phyloP scores from a whole-genome alignment of 2,797 vertebrate species.

The Gymnoscopelus microlampas region DNA sequence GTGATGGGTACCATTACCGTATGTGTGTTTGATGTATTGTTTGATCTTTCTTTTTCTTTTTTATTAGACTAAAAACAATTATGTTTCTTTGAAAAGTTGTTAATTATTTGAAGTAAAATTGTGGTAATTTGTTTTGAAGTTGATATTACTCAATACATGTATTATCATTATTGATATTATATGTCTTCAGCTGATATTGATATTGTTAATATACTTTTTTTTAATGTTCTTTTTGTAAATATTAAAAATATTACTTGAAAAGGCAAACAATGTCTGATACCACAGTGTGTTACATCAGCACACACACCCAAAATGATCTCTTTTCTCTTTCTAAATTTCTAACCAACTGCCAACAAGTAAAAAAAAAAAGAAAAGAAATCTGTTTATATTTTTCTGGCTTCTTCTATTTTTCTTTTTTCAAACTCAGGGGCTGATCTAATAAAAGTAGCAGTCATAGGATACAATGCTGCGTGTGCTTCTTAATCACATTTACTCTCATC shows the following conservation, averaged over 20 bases:
- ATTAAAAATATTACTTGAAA: conserved; percentile 76
- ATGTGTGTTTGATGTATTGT: conserved; percentile 74
- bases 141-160: conserved; percentile 68
- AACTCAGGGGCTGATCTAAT: conserved; percentile 80
- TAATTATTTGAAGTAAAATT: conserved; percentile 75
- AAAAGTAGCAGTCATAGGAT: conserved; percentile 72
- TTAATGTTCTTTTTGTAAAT: conserved; percentile 74
- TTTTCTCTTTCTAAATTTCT: conserved; percentile 64
- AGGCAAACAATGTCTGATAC: conserved; percentile 70
- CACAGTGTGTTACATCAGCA: conserved; percentile 49
- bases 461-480: conserved; percentile 68
- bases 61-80: conserved; percentile 74
- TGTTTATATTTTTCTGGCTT: conserved; percentile 66
- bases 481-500: conserved; percentile 65
- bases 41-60: conserved; percentile 59
- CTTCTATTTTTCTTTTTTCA: conserved; percentile 63
- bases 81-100: conserved; percentile 73
- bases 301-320: conserved; percentile 53
- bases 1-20: conserved; percentile 59
- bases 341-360: conserved; percentile 71
- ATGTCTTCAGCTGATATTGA: conserved; percentile 62
- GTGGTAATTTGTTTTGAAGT: conserved; percentile 78
- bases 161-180: conserved; percentile 61
- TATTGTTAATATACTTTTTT: conserved; percentile 61
- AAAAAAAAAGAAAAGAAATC: conserved; percentile 4